These are phyloP conservation scores for Mythimna loreyi DNA, from an alignment of 2,888 invertebrate species.

Conservation along the genomic window DNA sequence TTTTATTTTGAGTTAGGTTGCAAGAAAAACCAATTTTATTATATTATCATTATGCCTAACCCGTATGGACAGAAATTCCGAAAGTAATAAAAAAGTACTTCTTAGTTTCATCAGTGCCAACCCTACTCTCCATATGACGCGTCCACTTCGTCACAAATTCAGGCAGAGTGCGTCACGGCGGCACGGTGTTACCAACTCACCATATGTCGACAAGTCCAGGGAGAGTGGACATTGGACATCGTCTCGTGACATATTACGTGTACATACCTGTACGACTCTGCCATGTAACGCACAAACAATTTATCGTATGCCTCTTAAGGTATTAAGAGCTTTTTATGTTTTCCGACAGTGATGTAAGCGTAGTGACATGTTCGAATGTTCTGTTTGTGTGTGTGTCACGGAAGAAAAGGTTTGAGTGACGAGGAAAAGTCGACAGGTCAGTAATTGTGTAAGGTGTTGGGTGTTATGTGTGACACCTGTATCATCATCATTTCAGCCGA, in stretches of 20 bases:
- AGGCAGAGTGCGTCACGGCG: slow-evolving; percentile 18
- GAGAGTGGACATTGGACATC: slow-evolving; percentile 29
- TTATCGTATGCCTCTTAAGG: slow-evolving; percentile 21
- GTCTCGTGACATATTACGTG: slow-evolving; percentile 53
- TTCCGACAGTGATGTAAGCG: slow-evolving; percentile 42
- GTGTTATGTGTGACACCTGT: not conserved
- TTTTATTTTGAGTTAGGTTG: too few species aligned
- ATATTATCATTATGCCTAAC: too few species aligned
- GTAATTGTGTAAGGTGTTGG: not conserved
- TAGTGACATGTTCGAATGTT: not conserved
- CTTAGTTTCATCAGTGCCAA: not conserved
- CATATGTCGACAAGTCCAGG: slow-evolving; percentile 29
- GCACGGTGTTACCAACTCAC: slow-evolving; percentile 1
- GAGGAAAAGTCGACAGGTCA: slow-evolving; percentile 14
- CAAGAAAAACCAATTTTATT: too few species aligned
- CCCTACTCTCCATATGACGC: not conserved
- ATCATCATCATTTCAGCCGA: too few species aligned
- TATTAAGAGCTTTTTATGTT: slow-evolving; percentile 48
- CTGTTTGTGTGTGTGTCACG: slow-evolving; percentile 17
- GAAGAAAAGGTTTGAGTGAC: slow-evolving; percentile 8
- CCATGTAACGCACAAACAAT: slow-evolving; percentile 33
- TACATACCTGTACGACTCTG: not conserved
- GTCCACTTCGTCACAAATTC: slow-evolving; percentile 19
- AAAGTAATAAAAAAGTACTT: too few species aligned
- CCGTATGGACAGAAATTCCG: too few species aligned